Conservation (phyloP, 2,888 invertebrate genomes). For the Orgyia antiqua region DNA sequence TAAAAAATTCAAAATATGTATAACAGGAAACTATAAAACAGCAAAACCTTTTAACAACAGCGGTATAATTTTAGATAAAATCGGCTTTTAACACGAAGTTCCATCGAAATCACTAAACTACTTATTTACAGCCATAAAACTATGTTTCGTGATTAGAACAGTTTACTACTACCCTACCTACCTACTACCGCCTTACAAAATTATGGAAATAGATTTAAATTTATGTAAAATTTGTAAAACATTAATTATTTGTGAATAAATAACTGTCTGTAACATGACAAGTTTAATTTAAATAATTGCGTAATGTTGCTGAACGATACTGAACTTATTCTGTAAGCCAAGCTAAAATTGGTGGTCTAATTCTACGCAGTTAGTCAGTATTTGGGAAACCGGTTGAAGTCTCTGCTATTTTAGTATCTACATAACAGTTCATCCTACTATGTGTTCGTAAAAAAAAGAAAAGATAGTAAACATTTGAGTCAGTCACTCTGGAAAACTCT, state of each 20-base stretch:
- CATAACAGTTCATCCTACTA: no score
- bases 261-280: conserved; percentile 21
- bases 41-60: conserved; percentile 8
- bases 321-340: no score
- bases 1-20: conserved; percentile 2
- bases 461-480: no score
- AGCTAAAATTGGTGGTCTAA: no score
- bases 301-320: neutral
- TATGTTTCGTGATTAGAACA: conserved; percentile 50
- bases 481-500: no score
- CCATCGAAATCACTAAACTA: conserved; percentile 40
- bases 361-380: no score
- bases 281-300: neutral
- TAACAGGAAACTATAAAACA: conserved; percentile 8
- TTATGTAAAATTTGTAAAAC: conserved; percentile 28
- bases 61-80: conserved; percentile 29
- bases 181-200: conserved; percentile 23
- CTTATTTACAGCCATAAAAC: conserved; percentile 55
- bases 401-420: no score
- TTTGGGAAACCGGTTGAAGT: no score
- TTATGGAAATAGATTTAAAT: conserved; percentile 36
- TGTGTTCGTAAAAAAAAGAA: no score
- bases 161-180: conserved; percentile 26
- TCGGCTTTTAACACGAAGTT: conserved; percentile 39
- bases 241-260: conserved; percentile 17